Conservation (phyloP, 2,113 vertebrate species). For the Galemys pyrenaicus region DNA sequence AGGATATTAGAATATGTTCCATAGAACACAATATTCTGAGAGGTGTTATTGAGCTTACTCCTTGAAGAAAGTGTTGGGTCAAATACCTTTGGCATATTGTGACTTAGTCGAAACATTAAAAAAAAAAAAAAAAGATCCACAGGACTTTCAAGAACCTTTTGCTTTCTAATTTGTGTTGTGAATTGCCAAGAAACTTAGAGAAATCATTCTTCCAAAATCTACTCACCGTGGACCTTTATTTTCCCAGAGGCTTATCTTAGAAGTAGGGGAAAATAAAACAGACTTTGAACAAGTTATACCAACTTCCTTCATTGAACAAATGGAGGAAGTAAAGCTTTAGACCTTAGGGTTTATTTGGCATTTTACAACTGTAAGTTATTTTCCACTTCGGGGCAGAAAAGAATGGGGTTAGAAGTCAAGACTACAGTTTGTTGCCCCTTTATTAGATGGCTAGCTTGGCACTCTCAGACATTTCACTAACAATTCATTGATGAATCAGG, state of each 20-base stretch:
- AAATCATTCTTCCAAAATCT: background rate
- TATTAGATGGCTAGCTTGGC: background rate
- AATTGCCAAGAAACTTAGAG: background rate
- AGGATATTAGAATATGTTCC: background rate
- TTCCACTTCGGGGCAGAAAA: background rate
- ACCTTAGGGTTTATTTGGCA: background rate
- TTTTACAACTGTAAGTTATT: background rate
- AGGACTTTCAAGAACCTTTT: background rate
- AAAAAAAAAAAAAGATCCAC: background rate
- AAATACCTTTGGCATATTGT: background rate
- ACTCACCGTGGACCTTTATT: background rate
- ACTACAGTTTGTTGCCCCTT: background rate
- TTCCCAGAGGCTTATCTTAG: background rate
- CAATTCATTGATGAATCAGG: background rate
- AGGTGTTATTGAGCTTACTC: background rate
- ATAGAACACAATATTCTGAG: background rate
- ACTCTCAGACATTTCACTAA: background rate
- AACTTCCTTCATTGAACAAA: background rate
- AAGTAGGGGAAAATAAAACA: background rate
- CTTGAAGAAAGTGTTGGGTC: background rate
- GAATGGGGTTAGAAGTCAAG: background rate
- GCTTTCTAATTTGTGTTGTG: background rate
- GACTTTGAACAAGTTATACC: background rate
- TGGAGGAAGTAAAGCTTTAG: background rate
- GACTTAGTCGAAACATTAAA: constrained; percentile 25